Conservation (phyloP, 2,113 vertebrate genomes). For the Boleophthalmus pectinirostris region DNA sequence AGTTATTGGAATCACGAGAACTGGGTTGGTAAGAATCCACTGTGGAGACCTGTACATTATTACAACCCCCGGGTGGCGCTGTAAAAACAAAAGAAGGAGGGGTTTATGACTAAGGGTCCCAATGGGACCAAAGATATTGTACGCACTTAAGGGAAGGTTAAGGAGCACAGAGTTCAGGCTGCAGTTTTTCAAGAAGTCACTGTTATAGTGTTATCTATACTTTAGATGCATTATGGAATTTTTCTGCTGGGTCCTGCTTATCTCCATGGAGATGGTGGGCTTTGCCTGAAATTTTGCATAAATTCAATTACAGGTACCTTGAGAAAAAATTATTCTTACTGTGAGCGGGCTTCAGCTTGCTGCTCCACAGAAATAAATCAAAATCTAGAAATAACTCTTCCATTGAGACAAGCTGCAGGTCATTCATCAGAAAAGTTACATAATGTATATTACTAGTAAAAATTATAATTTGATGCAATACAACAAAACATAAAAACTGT, state of each 20-base stretch:
- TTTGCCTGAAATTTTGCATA: no score
- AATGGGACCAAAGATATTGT: conserved; percentile 28
- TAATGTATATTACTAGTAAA: neutral
- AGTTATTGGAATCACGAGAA: conserved; percentile 41
- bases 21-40: conserved; percentile 35
- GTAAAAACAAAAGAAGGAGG: conserved; percentile 30
- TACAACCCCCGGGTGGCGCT: conserved; percentile 18
- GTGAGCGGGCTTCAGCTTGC: no score
- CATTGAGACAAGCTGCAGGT: no score
- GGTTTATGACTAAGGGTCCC: conserved; percentile 27
- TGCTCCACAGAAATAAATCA: no score
- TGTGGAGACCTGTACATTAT: conserved; percentile 42
- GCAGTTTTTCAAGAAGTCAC: conserved; percentile 21
- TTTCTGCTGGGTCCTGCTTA: no score
- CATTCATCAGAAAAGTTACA: no score
- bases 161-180: conserved; percentile 20
- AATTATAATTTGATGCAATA: neutral
- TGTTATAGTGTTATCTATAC: no score
- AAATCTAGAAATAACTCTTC: no score
- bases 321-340: no score
- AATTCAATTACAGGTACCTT: no score
- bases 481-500: neutral
- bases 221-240: no score
- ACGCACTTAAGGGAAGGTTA: conserved; percentile 32
- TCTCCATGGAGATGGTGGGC: no score